phyloP scores from a whole-genome alignment of 1,140 invertebrate genomes.

The Galleria mellonella region DNA sequence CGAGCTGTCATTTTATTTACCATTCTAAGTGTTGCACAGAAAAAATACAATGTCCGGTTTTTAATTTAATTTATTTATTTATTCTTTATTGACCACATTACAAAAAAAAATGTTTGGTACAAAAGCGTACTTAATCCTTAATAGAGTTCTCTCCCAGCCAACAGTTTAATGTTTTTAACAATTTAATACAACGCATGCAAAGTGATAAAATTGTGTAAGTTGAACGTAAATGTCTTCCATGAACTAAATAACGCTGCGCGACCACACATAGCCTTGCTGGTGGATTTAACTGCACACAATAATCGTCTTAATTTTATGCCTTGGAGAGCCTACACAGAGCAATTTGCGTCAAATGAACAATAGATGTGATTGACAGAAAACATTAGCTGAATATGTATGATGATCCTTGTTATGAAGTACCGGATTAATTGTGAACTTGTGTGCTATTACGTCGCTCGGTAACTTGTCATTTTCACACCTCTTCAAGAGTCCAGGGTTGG shows the following conservation, averaged over 20 bases:
- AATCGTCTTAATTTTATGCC: constrained; percentile 35
- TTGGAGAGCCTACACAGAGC: constrained; percentile 35
- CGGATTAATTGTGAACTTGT: constrained; percentile 40
- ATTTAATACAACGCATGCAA: no score
- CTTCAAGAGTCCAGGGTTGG: constrained; percentile 22
- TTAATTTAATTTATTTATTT: no score
- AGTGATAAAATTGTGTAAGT: no score
- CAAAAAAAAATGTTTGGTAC: no score
- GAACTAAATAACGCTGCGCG: constrained; percentile 50
- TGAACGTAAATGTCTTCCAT: constrained; percentile 37
- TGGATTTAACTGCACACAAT: constrained; percentile 23
- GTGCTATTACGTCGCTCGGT: constrained; percentile 12
- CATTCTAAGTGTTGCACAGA: no score
- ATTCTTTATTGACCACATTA: no score
- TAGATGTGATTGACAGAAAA: constrained; percentile 38
- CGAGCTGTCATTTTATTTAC: no score
- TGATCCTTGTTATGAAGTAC: constrained; percentile 33
- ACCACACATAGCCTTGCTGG: constrained; percentile 39
- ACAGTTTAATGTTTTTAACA: no score
- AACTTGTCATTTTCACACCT: constrained; percentile 50
- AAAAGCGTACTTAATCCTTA: no score
- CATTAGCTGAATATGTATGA: constrained; percentile 51
- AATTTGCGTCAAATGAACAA: constrained; percentile 49
- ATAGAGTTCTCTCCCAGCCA: no score
- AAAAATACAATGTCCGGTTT: no score